Evolutionary conservation across 1,140 invertebrate species (phyloP).

Genomic region (Drosophila melanica): DNA sequence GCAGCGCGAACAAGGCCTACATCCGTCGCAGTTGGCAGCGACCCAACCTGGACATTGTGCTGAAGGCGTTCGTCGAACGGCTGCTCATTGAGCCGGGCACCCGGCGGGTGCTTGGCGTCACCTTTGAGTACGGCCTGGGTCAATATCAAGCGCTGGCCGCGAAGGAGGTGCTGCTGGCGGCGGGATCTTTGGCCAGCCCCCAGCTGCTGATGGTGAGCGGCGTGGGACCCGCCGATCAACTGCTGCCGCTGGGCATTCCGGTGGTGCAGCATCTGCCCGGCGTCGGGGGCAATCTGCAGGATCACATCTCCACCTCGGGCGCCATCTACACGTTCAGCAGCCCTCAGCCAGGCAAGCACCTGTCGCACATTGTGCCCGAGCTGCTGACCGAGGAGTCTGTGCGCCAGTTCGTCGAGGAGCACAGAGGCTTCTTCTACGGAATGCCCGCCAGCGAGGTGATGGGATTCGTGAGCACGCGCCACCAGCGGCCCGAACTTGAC

Average conservation of each 20-base stretch:
- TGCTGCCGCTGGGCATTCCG: constrained; percentile 85
- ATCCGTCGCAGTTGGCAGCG: constrained; percentile 88
- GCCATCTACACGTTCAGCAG: constrained; percentile 86
- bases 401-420: constrained; percentile 85
- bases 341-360: constrained; percentile 83
- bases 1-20: constrained; percentile 93
- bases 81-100: constrained; percentile 86
- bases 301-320: constrained; percentile 89
- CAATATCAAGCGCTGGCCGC: constrained; percentile 85
- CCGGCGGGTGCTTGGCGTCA: constrained; percentile 87
- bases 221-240: constrained; percentile 87
- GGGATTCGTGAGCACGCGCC: constrained; percentile 91
- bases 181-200: constrained; percentile 89
- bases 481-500: constrained; percentile 86
- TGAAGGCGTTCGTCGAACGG: constrained; percentile 88
- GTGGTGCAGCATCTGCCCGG: constrained; percentile 86
- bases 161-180: constrained; percentile 90
- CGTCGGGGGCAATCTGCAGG: constrained; percentile 92
- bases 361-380: constrained; percentile 87
- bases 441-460: constrained; percentile 89
- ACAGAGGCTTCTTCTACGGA: constrained; percentile 87
- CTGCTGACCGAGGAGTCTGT: constrained; percentile 85
- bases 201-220: constrained; percentile 93
- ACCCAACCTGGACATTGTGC: constrained; percentile 89
- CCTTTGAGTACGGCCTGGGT: constrained; percentile 85